phyloP scores from a whole-genome alignment of 2,888 invertebrate species.

The Theodoxus fluviatilis region DNA sequence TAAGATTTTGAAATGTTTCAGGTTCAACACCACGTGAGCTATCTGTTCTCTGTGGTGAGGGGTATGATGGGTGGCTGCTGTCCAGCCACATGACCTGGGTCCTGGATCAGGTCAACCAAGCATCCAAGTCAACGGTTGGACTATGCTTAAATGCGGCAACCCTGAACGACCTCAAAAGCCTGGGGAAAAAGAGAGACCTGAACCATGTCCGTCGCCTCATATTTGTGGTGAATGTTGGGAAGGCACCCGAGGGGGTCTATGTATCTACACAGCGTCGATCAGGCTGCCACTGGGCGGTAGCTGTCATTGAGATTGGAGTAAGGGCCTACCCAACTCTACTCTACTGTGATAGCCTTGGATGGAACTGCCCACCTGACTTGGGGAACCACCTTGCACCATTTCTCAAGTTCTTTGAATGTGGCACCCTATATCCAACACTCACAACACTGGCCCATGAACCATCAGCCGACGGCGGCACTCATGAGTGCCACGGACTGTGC shows the following conservation, averaged over 20 bases:
- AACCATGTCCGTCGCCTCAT: not conserved
- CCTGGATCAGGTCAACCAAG: not conserved
- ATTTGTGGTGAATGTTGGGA: slow-evolving; percentile 19
- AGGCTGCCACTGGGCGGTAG: slow-evolving; percentile 18
- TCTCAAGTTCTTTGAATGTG: too few relatives aligned
- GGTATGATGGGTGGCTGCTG: slow-evolving; percentile 13
- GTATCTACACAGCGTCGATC: not conserved
- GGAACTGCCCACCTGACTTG: not conserved
- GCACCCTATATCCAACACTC: too few relatives aligned
- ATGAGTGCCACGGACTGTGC: too few relatives aligned
- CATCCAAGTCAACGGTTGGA: too few relatives aligned
- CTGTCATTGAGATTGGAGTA: not conserved
- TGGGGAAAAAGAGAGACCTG: not conserved
- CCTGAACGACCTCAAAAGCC: slow-evolving; percentile 2
- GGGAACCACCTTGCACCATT: not conserved
- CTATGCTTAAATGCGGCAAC: not conserved
- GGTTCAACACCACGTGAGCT: not conserved
- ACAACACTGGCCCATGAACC: too few relatives aligned
- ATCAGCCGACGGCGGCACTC: too few relatives aligned
- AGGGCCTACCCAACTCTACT: not conserved
- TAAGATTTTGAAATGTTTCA: too few relatives aligned
- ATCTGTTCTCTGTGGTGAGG: slow-evolving; percentile 8
- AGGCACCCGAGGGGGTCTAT: not conserved
- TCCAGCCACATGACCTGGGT: slow-evolving; percentile 22
- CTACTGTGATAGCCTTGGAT: slow-evolving; percentile 22